Evolutionary conservation across 2,113 vertebrate genomes (phyloP).

Genomic region (Scatophagus argus): DNA sequence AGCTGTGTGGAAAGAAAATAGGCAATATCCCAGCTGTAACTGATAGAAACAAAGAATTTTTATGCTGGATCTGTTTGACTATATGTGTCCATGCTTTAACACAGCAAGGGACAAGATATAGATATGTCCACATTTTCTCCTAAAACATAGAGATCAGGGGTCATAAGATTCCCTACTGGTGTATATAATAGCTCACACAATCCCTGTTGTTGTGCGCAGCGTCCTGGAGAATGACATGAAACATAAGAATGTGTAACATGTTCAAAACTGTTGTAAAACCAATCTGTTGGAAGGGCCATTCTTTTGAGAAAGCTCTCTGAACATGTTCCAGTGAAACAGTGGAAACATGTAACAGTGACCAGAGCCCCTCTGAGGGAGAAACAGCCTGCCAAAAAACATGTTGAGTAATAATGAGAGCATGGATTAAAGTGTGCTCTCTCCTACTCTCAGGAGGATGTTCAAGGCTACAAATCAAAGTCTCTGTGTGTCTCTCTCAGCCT

Average conservation of each 20-base stretch:
- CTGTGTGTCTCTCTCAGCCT: neutral
- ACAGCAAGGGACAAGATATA: neutral
- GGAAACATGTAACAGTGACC: constrained; percentile 36
- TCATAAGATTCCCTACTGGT: neutral
- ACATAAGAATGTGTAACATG: constrained; percentile 3
- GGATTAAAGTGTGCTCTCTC: constrained; percentile 13
- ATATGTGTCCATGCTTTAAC: neutral
- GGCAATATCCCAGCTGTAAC: constrained; percentile 3
- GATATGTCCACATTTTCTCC: neutral
- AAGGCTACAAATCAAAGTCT: neutral
- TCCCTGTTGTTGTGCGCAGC: neutral
- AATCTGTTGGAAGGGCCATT: neutral
- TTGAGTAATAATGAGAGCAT: constrained; percentile 51
- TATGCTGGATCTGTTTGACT: neutral
- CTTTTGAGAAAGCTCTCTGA: constrained; percentile 1
- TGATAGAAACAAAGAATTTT: constrained; percentile 6
- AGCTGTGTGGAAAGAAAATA: constrained; percentile 2
- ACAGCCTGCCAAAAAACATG: constrained; percentile 34
- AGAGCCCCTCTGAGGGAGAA: constrained; percentile 17
- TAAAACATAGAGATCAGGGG: neutral
- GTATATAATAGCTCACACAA: neutral
- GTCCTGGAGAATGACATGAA: neutral
- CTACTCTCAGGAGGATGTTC: neutral
- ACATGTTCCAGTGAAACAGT: constrained; percentile 22
- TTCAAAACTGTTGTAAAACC: neutral